Conservation (phyloP, 2,797 vertebrate species). For the Crossoptilon crossoptilon region DNA sequence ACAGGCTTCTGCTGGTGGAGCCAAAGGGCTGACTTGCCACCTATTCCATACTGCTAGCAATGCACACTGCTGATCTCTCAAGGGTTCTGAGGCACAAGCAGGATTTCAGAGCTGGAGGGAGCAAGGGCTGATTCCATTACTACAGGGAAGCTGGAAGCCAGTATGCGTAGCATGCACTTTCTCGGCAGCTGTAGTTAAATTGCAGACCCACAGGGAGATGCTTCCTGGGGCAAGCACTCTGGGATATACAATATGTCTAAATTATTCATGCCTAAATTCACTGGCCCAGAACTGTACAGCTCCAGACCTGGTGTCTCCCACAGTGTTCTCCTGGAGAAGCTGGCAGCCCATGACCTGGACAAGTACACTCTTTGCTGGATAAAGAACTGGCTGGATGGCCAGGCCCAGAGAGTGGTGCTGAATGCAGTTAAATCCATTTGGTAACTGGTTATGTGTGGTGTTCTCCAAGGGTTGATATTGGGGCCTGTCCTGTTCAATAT, state of each 20-base stretch:
- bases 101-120: neutral
- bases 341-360: too few relatives aligned
- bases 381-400: too few relatives aligned
- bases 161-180: accelerated
- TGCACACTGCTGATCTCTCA: neutral
- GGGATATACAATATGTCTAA: neutral
- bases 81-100: neutral
- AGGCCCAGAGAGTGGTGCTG: too few relatives aligned
- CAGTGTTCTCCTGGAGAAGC: too few relatives aligned
- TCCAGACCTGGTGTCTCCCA: neutral
- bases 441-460: too few relatives aligned
- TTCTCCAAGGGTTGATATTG: too few relatives aligned
- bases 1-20: neutral
- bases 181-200: neutral
- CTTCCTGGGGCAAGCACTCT: neutral
- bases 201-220: neutral
- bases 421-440: too few relatives aligned
- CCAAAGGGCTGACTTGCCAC: accelerated
- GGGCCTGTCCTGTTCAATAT: too few relatives aligned
- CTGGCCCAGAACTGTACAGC: neutral
- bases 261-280: accelerated
- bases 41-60: neutral
- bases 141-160: neutral
- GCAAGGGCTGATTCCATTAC: accelerated
- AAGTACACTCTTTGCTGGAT: too few relatives aligned